Percentiles rank a stretch among this genome's conserved stretches.
Conservation (phyloP, 2,888 invertebrate genomes). For the Entomobrya proxima region DNA sequence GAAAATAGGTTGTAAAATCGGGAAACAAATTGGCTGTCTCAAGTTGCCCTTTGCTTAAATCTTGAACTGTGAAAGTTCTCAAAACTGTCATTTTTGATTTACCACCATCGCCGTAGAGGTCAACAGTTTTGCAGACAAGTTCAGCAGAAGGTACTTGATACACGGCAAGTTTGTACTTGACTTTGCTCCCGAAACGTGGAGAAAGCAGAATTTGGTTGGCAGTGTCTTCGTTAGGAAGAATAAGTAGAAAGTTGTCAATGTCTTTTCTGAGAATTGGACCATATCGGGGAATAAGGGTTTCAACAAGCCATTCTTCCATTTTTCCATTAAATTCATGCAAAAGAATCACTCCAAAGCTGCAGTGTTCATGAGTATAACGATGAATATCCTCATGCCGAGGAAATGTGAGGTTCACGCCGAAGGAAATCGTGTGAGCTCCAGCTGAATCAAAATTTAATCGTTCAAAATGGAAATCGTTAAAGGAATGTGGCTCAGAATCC, state of each 20-base stretch:
- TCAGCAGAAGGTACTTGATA: neutral
- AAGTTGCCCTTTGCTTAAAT: neutral
- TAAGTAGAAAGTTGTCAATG: conserved; percentile 52
- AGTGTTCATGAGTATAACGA: conserved; percentile 18
- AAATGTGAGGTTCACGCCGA: conserved; percentile 34
- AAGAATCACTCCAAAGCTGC: conserved; percentile 11
- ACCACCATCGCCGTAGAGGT: conserved; percentile 41
- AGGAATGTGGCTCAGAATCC: no score
- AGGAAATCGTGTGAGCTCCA: neutral
- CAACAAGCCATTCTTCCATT: conserved; percentile 31
- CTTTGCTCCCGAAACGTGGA: conserved; percentile 46
- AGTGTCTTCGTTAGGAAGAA: neutral
- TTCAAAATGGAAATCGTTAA: neutral
- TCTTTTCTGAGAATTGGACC: conserved; percentile 54
- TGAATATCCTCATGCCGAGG: conserved; percentile 39
- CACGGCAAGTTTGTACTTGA: conserved; percentile 49
- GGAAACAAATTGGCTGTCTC: conserved; percentile 40
- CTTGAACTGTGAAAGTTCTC: neutral
- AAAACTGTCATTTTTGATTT: neutral
- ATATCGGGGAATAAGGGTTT: conserved; percentile 23
- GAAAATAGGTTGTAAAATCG: conserved; percentile 43
- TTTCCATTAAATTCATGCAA: neutral
- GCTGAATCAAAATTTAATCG: neutral
- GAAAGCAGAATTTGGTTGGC: conserved; percentile 26
- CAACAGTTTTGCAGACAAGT: conserved; percentile 14